A percentile compares a stretch with the other conserved stretches of the same genome.
Conservation (phyloP, 2,113 vertebrate genomes). For the Thunnus maccoyii region DNA sequence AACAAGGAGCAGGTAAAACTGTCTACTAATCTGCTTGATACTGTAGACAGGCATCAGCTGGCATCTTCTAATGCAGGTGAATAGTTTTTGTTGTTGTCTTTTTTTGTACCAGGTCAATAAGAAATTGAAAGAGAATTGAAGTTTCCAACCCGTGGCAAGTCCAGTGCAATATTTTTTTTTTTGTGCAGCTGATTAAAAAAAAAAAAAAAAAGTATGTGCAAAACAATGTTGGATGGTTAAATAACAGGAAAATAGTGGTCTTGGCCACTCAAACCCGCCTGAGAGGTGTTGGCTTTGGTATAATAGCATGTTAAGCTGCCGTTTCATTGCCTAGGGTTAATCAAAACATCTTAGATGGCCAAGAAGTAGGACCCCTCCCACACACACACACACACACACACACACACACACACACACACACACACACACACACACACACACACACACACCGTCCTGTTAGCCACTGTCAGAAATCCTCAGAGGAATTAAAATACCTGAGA, state of each 20-base stretch:
- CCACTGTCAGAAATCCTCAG: constrained; percentile 23
- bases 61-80: not conserved
- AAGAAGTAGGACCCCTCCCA: not conserved
- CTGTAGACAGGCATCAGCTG: not conserved
- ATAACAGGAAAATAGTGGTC: not conserved
- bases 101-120: not conserved
- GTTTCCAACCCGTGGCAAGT: not conserved
- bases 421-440: no score
- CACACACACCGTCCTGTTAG: not conserved
- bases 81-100: not conserved
- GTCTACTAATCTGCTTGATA: not conserved
- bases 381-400: no score
- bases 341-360: not conserved
- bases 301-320: not conserved
- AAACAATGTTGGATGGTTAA: not conserved
- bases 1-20: not conserved
- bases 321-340: not conserved
- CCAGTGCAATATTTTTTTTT: not conserved
- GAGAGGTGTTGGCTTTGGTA: not conserved
- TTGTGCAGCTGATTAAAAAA: constrained; percentile 1
- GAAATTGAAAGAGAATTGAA: not conserved
- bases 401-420: no score
- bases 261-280: not conserved
- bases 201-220: not conserved
- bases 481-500: constrained; percentile 56